phyloP scores from a whole-genome alignment of 1,140 invertebrate genomes.

The Panulirus ornatus region DNA sequence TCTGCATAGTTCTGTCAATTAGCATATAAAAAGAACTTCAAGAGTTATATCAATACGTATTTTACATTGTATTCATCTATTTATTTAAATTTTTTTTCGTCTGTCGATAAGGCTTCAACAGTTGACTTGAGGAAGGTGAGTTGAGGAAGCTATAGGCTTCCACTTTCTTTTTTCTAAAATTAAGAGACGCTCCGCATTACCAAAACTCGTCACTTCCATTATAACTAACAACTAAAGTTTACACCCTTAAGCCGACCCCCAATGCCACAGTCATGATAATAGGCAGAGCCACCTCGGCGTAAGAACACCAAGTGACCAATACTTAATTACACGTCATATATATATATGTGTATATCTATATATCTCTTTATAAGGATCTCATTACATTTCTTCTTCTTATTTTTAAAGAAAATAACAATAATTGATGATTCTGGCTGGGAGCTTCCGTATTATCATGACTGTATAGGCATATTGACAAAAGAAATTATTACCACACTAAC shows the following conservation, averaged over 20 bases:
- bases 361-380: background rate
- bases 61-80: too few species aligned
- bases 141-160: background rate
- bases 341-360: background rate
- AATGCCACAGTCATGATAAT: conserved; percentile 12
- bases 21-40: background rate
- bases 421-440: too few species aligned
- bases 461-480: background rate
- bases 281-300: too few species aligned
- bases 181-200: background rate
- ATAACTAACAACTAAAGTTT: conserved; percentile 20
- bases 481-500: conserved; percentile 57
- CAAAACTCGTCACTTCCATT: background rate
- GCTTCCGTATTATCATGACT: background rate
- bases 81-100: too few species aligned
- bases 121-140: background rate
- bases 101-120: background rate
- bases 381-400: background rate
- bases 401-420: background rate
- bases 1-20: background rate
- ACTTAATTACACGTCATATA: background rate
- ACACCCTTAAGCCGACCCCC: conserved; percentile 46
- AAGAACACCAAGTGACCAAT: background rate
- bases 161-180: background rate
- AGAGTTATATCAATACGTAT: background rate